Evolutionary conservation across 2,113 vertebrate species (phyloP), one percentile per base, ranked within the genome.

Genomic region (Aldabrachelys gigantea): DNA sequence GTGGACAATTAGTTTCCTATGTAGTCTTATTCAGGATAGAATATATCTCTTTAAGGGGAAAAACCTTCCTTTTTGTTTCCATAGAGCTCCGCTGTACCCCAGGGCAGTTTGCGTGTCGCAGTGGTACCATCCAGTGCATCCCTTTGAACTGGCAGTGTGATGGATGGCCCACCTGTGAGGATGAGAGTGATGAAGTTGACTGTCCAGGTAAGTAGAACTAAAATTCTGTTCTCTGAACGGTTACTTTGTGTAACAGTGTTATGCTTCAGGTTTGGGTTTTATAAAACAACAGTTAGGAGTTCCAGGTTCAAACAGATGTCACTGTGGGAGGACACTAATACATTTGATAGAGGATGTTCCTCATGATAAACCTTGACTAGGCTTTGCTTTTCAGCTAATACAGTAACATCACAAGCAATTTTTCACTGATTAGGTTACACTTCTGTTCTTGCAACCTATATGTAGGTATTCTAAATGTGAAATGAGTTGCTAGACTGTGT

Each of bases 111-210:
- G 98, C 99, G 41, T 99, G 99, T 97, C 99, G 97, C 97, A 99
- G 99, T n/a, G 99, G 99, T 41, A 98, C 98, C 95, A 99, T 99
- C 98, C 99, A 99, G 97, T 99, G 99, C 98, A 99, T 99, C 98
- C 99, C 99, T 8, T 98, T 99, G 8, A 97, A 97, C 29, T 99
- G 99, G 99, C 98, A 99, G 97, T 99, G 99, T 89, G 99, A 99
- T 95, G 99, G 99, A 57, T 99, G 98, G 99, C 98, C 98, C 8
- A 99, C 99, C 92, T 99, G 99, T 0, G 99, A 99, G 97, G 99
- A 99, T 49, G 98, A 99, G 97, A 99, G 99, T 1, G 99, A 99
- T 86, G 99, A 99, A 97, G 98, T 99, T 62, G 98, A 99, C 98
- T 99, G 99, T 97, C 99, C 99, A 88, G 98, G 99, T 99, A 96